These are phyloP conservation scores for Aleiodes leptofemur DNA, from an alignment of 2,888 invertebrate genomes.

Conservation along the genomic window DNA sequence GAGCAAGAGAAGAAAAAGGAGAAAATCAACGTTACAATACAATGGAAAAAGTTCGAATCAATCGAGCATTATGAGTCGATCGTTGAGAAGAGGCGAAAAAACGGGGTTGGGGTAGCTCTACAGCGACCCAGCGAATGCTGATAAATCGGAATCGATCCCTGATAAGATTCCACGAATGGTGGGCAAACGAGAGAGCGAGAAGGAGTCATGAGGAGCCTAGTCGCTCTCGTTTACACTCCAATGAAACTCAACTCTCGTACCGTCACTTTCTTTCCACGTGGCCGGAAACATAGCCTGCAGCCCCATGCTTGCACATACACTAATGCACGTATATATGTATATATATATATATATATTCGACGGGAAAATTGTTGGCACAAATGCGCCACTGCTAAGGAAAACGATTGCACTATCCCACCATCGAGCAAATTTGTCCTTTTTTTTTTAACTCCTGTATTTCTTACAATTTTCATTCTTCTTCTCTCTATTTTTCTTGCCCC, in stretches of 20 bases:
- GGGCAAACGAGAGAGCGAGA: conserved; percentile 41
- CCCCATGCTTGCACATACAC: not conserved
- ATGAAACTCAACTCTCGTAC: conserved; percentile 48
- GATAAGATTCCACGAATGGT: conserved; percentile 53
- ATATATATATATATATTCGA: too few species aligned
- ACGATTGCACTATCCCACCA: not conserved
- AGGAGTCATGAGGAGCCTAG: conserved; percentile 33
- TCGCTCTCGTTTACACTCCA: conserved; percentile 45
- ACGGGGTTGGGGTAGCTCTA: conserved; percentile 28
- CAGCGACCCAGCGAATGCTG: conserved; percentile 47
- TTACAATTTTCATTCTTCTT: not conserved
- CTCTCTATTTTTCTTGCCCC: too few species aligned
- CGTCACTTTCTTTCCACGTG: conserved; percentile 45
- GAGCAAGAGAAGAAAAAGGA: conserved; percentile 1
- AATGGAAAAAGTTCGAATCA: conserved; percentile 41
- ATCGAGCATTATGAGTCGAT: conserved; percentile 46
- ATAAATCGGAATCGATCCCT: conserved; percentile 56
- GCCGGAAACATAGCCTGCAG: conserved; percentile 44
- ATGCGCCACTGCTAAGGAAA: conserved; percentile 7
- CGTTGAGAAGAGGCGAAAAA: conserved; percentile 2
- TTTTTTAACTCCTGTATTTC: not conserved
- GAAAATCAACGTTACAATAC: conserved; percentile 17
- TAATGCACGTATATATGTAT: too few species aligned
- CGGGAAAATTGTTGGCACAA: conserved; percentile 42
- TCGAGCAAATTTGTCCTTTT: conserved; percentile 14